Evolutionary conservation across 2,888 invertebrate species (phyloP).

Genomic region (Melanophora roralis): DNA sequence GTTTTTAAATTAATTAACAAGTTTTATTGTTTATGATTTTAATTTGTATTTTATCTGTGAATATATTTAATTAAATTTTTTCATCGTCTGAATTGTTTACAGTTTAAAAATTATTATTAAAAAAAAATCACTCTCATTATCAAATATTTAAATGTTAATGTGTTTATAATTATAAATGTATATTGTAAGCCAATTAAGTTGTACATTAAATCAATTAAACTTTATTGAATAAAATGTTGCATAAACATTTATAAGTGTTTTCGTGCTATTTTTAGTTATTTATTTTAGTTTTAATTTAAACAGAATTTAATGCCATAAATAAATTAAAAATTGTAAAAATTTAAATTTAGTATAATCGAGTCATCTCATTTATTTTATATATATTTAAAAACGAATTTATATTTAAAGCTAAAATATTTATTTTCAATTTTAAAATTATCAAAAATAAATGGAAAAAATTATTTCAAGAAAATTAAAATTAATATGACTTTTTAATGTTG

Average conservation of each 20-base stretch:
- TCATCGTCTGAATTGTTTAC: no score
- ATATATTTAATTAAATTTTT: no score
- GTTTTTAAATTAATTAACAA: no score
- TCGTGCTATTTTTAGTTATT: conserved; percentile 35
- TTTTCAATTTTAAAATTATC: conserved; percentile 37
- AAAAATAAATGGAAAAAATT: conserved; percentile 36
- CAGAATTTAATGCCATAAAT: not conserved
- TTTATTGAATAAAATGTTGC: conserved; percentile 35
- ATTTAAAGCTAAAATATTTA: no score
- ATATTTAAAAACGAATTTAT: conserved; percentile 32
- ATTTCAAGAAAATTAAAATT: conserved; percentile 7
- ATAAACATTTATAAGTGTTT: conserved; percentile 28
- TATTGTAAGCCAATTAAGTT: not conserved
- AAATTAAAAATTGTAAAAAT: not conserved
- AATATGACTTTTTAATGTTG: not conserved
- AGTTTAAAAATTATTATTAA: no score
- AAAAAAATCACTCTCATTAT: no score
- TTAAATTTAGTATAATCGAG: conserved; percentile 33
- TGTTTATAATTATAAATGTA: not conserved
- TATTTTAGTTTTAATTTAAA: conserved; percentile 14
- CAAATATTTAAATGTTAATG: no score
- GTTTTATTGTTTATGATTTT: no score
- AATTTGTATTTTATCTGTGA: no score
- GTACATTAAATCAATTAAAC: conserved; percentile 15
- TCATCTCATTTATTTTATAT: conserved; percentile 35